Evolutionary conservation across 2,888 invertebrate species (phyloP).

Genomic region (Marronus borbonicus): DNA sequence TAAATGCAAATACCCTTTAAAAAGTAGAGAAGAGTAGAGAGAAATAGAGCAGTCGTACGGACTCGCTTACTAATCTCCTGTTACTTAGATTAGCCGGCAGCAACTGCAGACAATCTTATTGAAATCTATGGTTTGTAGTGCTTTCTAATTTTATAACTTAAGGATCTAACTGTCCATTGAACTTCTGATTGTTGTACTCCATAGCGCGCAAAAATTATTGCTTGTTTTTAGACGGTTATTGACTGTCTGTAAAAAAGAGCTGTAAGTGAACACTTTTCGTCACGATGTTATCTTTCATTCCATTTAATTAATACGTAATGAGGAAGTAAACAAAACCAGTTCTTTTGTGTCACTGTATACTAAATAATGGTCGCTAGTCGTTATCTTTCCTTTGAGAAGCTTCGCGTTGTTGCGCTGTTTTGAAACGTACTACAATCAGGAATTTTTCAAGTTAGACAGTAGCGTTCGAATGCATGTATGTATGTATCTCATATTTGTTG

Average conservation of each 20-base stretch:
- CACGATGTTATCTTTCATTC: slow-evolving; percentile 18
- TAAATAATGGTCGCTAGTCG: neutral
- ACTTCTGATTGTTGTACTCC: slow-evolving; percentile 23
- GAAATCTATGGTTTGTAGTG: slow-evolving; percentile 26
- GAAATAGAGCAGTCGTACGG: no score
- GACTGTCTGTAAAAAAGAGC: neutral
- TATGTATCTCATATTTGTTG: neutral
- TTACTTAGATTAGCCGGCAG: slow-evolving; percentile 23
- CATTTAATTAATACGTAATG: slow-evolving; percentile 33
- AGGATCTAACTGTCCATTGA: slow-evolving; percentile 27
- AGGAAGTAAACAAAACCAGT: slow-evolving; percentile 39
- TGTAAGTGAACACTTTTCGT: slow-evolving; percentile 15
- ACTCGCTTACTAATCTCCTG: slow-evolving; percentile 3
- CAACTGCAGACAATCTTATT: neutral
- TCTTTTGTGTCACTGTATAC: slow-evolving; percentile 7
- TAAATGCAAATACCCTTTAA: no score
- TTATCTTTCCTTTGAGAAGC: neutral
- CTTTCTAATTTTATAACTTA: slow-evolving; percentile 39
- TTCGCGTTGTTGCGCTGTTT: neutral
- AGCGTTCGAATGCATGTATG: neutral
- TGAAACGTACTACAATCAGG: neutral
- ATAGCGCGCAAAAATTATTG: neutral
- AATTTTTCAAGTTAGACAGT: neutral
- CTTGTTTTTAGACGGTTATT: neutral
- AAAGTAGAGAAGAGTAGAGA: no score